Evolutionary conservation across 1,140 invertebrate genomes (phyloP).

Genomic region (Metopolophium dirhodum): DNA sequence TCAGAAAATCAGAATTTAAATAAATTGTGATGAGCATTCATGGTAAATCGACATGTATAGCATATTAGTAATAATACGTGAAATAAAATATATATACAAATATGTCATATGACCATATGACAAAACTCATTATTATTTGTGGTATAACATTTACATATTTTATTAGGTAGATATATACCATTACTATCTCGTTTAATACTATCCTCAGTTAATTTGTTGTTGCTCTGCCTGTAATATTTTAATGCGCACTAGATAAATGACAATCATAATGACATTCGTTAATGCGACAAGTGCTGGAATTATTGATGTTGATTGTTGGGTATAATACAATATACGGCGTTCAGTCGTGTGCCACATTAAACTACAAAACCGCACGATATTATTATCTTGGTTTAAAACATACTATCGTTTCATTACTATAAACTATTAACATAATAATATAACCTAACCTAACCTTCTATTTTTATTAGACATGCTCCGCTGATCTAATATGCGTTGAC

Average conservation of each 20-base stretch:
- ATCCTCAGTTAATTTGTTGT: neutral
- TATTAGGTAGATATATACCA: neutral
- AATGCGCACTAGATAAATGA: neutral
- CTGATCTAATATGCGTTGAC: neutral
- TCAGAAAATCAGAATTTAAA: neutral
- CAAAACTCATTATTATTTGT: neutral
- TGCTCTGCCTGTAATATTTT: neutral
- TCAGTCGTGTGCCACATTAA: neutral
- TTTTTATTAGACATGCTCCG: neutral
- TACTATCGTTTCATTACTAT: neutral
- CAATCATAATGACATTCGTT: neutral
- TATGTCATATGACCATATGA: too few relatives aligned
- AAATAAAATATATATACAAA: neutral
- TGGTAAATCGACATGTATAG: neutral
- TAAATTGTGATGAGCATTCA: neutral
- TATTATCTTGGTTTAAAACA: neutral
- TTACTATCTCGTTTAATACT: neutral
- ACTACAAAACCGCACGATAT: neutral
- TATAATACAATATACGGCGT: neutral
- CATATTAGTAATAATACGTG: neutral
- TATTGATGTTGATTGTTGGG: neutral
- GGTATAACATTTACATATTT: neutral
- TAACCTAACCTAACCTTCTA: neutral
- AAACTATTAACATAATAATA: neutral
- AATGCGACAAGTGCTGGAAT: neutral